These are phyloP conservation scores for Peromyscus melanophrys DNA, from an alignment of 2,797 vertebrate genomes.

Conservation along the genomic window DNA sequence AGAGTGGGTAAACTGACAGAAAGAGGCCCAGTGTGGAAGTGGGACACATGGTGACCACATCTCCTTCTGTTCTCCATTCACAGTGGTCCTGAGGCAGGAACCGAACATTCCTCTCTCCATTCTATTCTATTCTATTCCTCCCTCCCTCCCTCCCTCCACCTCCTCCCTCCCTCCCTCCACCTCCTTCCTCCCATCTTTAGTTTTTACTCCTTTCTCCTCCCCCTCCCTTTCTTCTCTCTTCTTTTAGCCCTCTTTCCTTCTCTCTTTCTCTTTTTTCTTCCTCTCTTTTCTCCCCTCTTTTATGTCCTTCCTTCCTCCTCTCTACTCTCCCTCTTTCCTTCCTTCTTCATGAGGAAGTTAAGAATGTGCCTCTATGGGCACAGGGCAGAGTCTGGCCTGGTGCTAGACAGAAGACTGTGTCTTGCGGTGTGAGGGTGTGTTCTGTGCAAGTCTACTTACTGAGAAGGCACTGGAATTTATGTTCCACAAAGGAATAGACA, in stretches of 20 bases:
- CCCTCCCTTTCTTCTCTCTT: no score
- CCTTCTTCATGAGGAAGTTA: neutral
- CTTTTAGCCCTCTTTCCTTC: neutral
- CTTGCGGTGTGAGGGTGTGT: fast-evolving
- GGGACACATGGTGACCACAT: no score
- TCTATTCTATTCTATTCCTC: neutral
- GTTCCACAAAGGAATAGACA: fast-evolving
- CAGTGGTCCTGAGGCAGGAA: neutral
- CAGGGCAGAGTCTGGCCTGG: neutral
- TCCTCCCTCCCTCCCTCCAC: neutral
- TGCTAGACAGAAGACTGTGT: no score
- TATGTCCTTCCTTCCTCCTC: neutral
- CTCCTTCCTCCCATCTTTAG: neutral
- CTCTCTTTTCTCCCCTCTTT: neutral
- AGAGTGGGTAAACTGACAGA: neutral
- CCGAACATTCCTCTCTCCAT: neutral
- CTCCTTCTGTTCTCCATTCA: neutral
- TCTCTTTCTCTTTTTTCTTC: neutral
- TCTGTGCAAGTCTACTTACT: neutral
- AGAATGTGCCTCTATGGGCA: neutral
- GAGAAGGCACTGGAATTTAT: neutral
- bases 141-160: no score
- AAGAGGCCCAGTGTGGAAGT: neutral
- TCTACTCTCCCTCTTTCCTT: neutral
- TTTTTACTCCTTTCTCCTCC: neutral